Evolutionary conservation across 2,797 vertebrate species (phyloP).

Genomic region (Sebastes dallii): DNA sequence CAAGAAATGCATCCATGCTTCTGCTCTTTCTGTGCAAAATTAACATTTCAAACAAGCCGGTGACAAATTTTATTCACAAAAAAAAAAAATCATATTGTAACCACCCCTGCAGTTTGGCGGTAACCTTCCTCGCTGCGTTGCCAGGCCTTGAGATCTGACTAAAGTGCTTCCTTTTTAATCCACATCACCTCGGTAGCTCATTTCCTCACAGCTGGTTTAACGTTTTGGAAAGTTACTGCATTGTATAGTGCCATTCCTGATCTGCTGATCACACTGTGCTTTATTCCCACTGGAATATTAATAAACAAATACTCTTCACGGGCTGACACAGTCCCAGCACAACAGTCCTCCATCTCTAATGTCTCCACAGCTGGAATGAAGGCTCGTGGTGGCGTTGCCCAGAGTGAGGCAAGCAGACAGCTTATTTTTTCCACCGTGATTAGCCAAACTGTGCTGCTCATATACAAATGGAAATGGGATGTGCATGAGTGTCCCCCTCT

Average conservation of each 20-base stretch:
- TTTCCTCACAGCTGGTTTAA: conserved; percentile 70
- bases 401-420: conserved; percentile 83
- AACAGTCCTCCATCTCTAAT: conserved; percentile 64
- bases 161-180: conserved; percentile 2
- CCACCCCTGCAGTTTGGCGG: neutral
- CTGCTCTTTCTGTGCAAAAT: conserved; percentile 13
- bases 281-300: conserved; percentile 50
- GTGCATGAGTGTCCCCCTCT: conserved; percentile 80
- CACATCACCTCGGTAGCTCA: conserved; percentile 45
- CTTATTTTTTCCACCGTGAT: conserved; percentile 84
- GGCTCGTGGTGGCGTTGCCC: conserved; percentile 77
- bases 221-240: conserved; percentile 23
- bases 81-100: neutral
- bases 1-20: conserved; percentile 47
- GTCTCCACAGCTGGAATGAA: conserved; percentile 82
- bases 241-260: conserved; percentile 23
- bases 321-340: conserved; percentile 53
- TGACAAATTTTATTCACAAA: conserved; percentile 15
- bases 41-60: conserved; percentile 42
- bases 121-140: neutral
- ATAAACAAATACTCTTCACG: conserved; percentile 52
- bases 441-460: conserved; percentile 87
- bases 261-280: conserved; percentile 46
- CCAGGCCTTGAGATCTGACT: neutral
- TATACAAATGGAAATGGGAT: conserved; percentile 96